Evolutionary conservation across 1,140 invertebrate species (phyloP).

Genomic region (Heliconius nattereri): DNA sequence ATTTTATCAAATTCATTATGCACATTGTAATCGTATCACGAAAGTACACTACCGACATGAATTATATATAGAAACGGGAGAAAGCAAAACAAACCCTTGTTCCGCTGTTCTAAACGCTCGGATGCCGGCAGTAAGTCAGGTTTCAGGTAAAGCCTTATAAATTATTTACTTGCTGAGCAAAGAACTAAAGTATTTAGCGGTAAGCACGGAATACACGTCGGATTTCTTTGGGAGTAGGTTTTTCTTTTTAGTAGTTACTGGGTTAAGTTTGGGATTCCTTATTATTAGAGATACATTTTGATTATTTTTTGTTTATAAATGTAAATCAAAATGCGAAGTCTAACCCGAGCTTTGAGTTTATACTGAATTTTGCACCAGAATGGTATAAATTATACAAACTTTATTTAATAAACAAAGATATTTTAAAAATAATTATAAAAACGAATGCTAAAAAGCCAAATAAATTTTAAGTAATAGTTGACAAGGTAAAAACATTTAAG

Average conservation of each 20-base stretch:
- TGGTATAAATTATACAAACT: too few relatives aligned
- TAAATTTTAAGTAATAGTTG: background rate
- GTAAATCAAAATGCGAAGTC: too few relatives aligned
- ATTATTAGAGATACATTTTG: background rate
- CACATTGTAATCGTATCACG: constrained; percentile 16
- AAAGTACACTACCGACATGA: constrained; percentile 7
- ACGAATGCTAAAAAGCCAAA: too few relatives aligned
- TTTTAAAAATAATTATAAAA: too few relatives aligned
- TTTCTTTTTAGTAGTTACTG: constrained; percentile 44
- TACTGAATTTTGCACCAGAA: too few relatives aligned
- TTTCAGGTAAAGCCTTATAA: constrained; percentile 55
- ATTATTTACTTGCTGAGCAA: constrained; percentile 55
- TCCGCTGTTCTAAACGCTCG: constrained; percentile 42
- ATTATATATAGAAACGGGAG: constrained; percentile 25
- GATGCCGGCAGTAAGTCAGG: constrained; percentile 48
- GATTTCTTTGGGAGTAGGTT: constrained; percentile 48
- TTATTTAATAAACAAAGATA: too few relatives aligned
- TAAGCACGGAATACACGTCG: constrained; percentile 41
- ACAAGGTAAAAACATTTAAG: background rate
- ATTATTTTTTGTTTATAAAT: background rate
- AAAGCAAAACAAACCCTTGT: constrained; percentile 43
- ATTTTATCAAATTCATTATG: constrained; percentile 10
- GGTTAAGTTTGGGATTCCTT: background rate
- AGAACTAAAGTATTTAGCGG: constrained; percentile 58
- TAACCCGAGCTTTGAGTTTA: too few relatives aligned